These are phyloP conservation scores for Myotis myotis DNA, from an alignment of 2,797 vertebrate genomes.

Conservation along the genomic window DNA sequence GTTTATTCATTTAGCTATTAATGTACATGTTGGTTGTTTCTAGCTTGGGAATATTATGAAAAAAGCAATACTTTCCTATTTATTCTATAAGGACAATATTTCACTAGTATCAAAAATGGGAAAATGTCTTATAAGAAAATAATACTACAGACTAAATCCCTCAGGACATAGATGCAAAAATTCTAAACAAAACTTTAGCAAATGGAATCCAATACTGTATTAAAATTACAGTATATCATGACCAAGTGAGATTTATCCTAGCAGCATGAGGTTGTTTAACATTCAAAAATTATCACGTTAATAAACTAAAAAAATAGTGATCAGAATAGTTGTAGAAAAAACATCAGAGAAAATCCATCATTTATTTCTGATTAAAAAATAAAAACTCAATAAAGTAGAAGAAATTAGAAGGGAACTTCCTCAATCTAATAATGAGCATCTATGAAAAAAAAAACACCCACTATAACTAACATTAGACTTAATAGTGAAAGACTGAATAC, in stretches of 20 bases:
- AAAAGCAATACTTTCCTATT: not conserved
- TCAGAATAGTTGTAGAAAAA: not conserved
- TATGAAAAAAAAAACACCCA: not conserved
- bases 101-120: not conserved
- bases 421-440: not conserved
- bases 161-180: not conserved
- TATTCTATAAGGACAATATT: not conserved
- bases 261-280: not conserved
- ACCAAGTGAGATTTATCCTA: not conserved
- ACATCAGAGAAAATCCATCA: not conserved
- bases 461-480: not conserved
- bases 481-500: not conserved
- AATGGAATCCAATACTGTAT: not conserved
- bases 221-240: not conserved
- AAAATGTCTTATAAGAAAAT: not conserved
- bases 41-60: not conserved
- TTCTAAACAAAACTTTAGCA: conserved; percentile 21
- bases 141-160: not conserved
- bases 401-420: not conserved
- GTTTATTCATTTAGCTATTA: not conserved
- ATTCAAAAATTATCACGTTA: not conserved
- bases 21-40: not conserved
- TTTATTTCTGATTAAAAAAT: not conserved
- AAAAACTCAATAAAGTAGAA: not conserved
- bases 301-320: not conserved